These are phyloP conservation scores for Apostichopus japonicus DNA, from an alignment of 35 echinoderm and acorn worm genomes.

Conservation along the genomic window DNA sequence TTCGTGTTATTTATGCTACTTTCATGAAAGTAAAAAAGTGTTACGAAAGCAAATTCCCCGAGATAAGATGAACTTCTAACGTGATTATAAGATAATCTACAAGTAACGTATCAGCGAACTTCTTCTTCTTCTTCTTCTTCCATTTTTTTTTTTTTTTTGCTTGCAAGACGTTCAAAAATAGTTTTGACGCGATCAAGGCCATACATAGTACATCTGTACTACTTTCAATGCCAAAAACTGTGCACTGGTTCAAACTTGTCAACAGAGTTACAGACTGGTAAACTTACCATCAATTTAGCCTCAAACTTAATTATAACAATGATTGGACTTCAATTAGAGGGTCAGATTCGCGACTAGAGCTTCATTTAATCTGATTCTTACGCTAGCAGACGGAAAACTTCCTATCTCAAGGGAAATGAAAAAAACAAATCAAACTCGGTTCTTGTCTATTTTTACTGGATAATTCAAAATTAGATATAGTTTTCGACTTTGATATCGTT, in stretches of 20 bases:
- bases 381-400: slow-evolving; percentile 1
- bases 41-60: not conserved
- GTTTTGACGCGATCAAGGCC: not conserved
- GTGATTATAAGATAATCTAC: not conserved
- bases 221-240: not conserved
- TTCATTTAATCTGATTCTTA: slow-evolving; percentile 28
- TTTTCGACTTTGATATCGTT: not conserved
- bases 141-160: not conserved
- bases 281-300: not conserved
- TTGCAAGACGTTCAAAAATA: not conserved
- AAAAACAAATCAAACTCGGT: not conserved
- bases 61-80: not conserved
- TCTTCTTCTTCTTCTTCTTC: not conserved
- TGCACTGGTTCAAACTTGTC: not conserved
- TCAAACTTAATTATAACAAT: slow-evolving; percentile 15
- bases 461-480: not conserved
- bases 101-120: not conserved
- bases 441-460: not conserved
- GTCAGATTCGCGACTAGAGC: not conserved
- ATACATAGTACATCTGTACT: not conserved
- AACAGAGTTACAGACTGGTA: not conserved
- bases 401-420: not conserved
- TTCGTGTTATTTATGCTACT: not conserved
- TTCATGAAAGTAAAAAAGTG: not conserved
- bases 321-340: slow-evolving; percentile 29